Percentiles rank a stretch among this genome's conserved stretches.
Conservation (phyloP, 2,888 invertebrate genomes). For the Resseliella maxima region DNA sequence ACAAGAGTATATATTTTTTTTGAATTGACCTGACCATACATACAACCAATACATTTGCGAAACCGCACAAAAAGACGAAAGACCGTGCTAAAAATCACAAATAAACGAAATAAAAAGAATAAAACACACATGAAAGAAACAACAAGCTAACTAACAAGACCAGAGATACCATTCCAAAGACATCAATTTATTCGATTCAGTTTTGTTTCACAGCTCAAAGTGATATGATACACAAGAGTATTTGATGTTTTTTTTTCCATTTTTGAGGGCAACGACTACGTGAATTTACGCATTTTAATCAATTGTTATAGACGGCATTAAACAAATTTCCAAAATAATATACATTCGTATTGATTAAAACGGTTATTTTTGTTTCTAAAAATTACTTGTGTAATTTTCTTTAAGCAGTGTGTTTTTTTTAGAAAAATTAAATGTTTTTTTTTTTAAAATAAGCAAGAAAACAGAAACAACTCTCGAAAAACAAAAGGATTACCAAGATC, state of each 20-base stretch:
- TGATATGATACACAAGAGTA: neutral
- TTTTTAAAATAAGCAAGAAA: no score
- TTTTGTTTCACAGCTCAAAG: neutral
- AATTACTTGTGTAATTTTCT: no score
- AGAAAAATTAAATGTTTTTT: no score
- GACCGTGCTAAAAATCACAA: neutral
- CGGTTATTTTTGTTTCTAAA: no score
- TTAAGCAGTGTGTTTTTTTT: no score
- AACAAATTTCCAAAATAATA: no score
- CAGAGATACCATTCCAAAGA: neutral
- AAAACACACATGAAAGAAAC: neutral
- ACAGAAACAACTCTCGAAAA: no score
- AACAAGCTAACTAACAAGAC: neutral
- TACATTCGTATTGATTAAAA: no score
- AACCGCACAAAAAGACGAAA: neutral
- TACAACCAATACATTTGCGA: slow-evolving; percentile 1
- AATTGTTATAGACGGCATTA: no score
- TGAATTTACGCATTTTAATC: neutral
- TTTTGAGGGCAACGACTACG: neutral
- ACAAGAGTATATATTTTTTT: neutral
- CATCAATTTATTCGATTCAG: slow-evolving; percentile 3
- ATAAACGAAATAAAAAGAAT: neutral
- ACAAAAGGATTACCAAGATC: no score
- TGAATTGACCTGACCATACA: neutral
- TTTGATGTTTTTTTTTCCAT: neutral